Conservation (phyloP, 2,888 invertebrate genomes). For the Agrochola lychnidis region DNA sequence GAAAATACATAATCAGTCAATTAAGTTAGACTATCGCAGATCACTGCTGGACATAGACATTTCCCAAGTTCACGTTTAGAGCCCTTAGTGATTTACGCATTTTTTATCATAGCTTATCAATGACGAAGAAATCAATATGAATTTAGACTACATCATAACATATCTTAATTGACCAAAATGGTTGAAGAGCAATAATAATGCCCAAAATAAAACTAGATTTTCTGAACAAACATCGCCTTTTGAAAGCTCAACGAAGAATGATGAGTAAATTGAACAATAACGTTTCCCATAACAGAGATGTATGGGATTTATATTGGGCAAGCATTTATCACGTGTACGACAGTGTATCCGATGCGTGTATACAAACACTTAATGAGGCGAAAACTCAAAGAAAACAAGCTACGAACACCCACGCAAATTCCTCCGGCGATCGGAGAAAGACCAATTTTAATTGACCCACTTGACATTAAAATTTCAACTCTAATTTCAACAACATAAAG, state of each 20-base stretch:
- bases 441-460: slow-evolving; percentile 38
- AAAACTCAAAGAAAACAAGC: slow-evolving; percentile 86
- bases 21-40: background rate
- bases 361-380: slow-evolving; percentile 87
- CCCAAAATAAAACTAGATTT: background rate
- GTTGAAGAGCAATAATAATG: too few relatives aligned
- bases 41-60: background rate
- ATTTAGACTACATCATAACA: too few relatives aligned
- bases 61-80: background rate
- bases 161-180: too few relatives aligned
- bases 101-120: background rate
- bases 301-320: slow-evolving; percentile 80
- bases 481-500: slow-evolving; percentile 5
- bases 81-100: background rate
- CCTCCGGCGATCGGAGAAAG: slow-evolving; percentile 61
- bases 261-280: slow-evolving; percentile 77
- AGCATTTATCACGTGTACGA: slow-evolving; percentile 81
- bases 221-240: background rate
- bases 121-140: too few relatives aligned
- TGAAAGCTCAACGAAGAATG: slow-evolving; percentile 34
- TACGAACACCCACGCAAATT: slow-evolving; percentile 82
- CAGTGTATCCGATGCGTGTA: slow-evolving; percentile 81
- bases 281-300: slow-evolving; percentile 78
- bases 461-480: slow-evolving; percentile 4
- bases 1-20: background rate